Percentiles rank a stretch among this genome's conserved stretches.
phyloP scores from a whole-genome alignment of 2,797 vertebrate species.

The Champsocephalus gunnari region DNA sequence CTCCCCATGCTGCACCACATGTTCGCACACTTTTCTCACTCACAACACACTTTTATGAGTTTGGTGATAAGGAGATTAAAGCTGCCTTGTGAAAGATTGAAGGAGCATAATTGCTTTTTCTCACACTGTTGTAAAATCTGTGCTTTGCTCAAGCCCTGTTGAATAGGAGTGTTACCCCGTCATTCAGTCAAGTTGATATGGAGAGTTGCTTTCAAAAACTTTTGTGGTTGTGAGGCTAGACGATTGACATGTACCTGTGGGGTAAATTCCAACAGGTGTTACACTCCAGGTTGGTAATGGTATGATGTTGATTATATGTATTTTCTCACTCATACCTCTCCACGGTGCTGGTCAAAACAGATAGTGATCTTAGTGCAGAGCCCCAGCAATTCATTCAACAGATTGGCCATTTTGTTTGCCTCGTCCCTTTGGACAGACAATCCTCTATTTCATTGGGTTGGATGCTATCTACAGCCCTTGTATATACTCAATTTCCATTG shows the following conservation, averaged over 20 bases:
- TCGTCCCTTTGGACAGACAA: constrained; percentile 62
- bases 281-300: constrained; percentile 9
- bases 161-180: constrained; percentile 12
- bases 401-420: constrained; percentile 75
- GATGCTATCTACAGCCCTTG: constrained; percentile 65
- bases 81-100: constrained; percentile 50
- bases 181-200: neutral
- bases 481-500: constrained; percentile 53
- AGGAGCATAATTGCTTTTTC: constrained; percentile 52
- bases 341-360: constrained; percentile 37
- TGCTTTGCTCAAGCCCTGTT: constrained; percentile 2
- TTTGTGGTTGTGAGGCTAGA: constrained; percentile 8
- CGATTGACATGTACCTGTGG: neutral
- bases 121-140: constrained; percentile 5
- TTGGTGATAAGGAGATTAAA: constrained; percentile 67
- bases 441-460: constrained; percentile 55
- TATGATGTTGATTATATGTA: constrained; percentile 46
- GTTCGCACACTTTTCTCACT: constrained; percentile 34
- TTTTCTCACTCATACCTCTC: constrained; percentile 34
- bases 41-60: constrained; percentile 53
- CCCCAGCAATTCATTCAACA: constrained; percentile 63
- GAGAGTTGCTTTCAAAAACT: constrained; percentile 21
- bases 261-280: constrained; percentile 25
- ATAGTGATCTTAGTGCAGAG: constrained; percentile 59
- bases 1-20: constrained; percentile 31